phyloP scores from a whole-genome alignment of 2,888 invertebrate genomes.

The Neoaliturus tenellus region DNA sequence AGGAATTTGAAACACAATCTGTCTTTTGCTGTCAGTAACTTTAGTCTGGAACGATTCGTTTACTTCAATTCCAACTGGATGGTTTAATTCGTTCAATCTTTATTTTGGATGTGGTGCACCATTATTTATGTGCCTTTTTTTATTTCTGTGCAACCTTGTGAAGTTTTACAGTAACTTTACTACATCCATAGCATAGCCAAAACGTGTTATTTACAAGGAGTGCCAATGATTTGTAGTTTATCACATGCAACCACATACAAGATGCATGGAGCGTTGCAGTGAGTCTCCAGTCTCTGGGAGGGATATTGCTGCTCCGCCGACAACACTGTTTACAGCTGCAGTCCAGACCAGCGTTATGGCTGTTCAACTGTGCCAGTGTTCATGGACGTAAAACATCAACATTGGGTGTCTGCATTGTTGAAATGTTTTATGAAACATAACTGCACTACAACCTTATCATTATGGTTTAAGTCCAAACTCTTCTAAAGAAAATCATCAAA shows the following conservation, averaged over 20 bases:
- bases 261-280: background rate
- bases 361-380: background rate
- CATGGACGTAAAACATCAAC: background rate
- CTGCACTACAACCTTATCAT: too few relatives aligned
- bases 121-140: too few relatives aligned
- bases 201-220: too few relatives aligned
- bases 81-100: background rate
- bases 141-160: too few relatives aligned
- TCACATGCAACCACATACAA: background rate
- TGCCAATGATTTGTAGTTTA: too few relatives aligned
- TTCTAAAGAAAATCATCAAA: too few relatives aligned
- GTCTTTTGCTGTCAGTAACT: slow-evolving; percentile 26
- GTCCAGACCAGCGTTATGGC: background rate
- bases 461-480: too few relatives aligned
- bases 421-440: too few relatives aligned
- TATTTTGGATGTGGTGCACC: background rate
- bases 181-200: too few relatives aligned
- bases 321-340: background rate
- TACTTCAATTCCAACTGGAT: background rate
- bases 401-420: background rate
- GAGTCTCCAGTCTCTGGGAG: background rate
- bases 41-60: slow-evolving; percentile 14
- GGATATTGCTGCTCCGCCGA: background rate
- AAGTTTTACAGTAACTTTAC: too few relatives aligned
- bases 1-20: slow-evolving; percentile 26